phyloP scores from a whole-genome alignment of 2,797 vertebrate species.

The Agapornis canus region DNA sequence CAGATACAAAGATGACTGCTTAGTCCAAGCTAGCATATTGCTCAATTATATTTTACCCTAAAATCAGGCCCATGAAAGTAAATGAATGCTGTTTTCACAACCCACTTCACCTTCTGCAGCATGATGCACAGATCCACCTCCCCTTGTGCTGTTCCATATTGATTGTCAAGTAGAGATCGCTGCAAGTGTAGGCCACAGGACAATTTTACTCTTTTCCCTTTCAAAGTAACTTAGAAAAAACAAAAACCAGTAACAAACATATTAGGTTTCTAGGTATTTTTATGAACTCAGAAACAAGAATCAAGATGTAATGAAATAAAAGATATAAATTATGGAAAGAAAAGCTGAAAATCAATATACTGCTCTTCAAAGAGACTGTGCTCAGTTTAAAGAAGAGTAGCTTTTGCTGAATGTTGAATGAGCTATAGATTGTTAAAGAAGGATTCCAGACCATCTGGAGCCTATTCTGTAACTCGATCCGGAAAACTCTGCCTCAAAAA shows the following conservation, averaged over 20 bases:
- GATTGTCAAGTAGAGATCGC: neutral
- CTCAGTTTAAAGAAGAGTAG: constrained; percentile 24
- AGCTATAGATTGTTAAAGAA: constrained; percentile 66
- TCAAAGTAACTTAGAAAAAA: neutral
- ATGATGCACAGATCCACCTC: neutral
- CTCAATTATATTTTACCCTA: neutral
- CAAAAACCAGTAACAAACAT: neutral
- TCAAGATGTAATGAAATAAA: neutral
- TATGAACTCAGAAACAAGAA: neutral
- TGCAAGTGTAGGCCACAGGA: neutral
- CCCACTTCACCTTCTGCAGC: neutral
- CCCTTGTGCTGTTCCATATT: neutral
- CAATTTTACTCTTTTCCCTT: neutral
- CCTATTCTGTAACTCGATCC: constrained; percentile 51
- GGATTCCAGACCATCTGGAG: constrained; percentile 73
- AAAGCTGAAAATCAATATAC: constrained; percentile 56
- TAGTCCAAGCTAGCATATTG: neutral
- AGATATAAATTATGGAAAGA: neutral
- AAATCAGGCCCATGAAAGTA: neutral
- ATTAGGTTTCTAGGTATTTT: neutral
- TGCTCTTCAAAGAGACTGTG: constrained; percentile 42
- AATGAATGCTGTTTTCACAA: neutral
- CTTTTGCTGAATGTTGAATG: constrained; percentile 72
- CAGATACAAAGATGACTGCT: neutral
- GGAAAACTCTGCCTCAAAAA: constrained; percentile 49